Evolutionary conservation across 2,113 vertebrate genomes (phyloP).

Genomic region (Corydoras sp.): DNA sequence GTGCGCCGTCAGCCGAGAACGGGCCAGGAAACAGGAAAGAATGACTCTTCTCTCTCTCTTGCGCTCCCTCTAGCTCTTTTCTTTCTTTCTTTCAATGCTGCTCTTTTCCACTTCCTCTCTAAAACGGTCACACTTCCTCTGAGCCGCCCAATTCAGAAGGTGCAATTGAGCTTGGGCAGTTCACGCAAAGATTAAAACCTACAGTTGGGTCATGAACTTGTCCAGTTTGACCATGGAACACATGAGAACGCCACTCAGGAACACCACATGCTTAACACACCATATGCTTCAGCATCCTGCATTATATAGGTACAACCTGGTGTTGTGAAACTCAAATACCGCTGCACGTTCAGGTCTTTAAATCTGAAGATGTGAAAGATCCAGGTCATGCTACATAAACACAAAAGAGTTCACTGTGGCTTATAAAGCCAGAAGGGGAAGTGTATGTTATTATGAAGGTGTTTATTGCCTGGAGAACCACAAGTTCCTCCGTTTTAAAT

Average conservation of each 20-base stretch:
- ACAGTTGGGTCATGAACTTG: too few relatives aligned
- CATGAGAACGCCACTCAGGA: too few relatives aligned
- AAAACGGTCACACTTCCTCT: conserved; percentile 28
- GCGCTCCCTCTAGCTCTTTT: conserved; percentile 3
- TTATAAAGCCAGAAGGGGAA: background rate
- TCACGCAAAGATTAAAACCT: background rate
- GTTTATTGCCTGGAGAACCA: conserved; percentile 12
- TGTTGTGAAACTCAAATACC: too few relatives aligned
- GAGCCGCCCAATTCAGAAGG: background rate
- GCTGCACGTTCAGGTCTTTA: too few relatives aligned
- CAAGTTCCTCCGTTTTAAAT: background rate
- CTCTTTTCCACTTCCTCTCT: conserved; percentile 31
- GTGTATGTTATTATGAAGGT: conserved; percentile 7
- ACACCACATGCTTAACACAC: too few relatives aligned
- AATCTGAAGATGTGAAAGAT: too few relatives aligned
- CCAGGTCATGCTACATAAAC: background rate
- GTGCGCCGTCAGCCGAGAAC: conserved; percentile 13
- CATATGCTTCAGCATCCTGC: too few relatives aligned
- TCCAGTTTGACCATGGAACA: too few relatives aligned
- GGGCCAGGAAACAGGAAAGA: conserved; percentile 24
- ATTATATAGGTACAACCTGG: too few relatives aligned
- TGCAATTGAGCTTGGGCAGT: background rate
- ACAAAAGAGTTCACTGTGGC: background rate
- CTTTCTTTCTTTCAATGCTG: conserved; percentile 6
- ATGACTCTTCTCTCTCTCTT: conserved; percentile 21